Percentiles rank a stretch among this genome's conserved stretches.
Conservation (phyloP, 2,888 invertebrate genomes). For the Sphaerophoria taeniata region DNA sequence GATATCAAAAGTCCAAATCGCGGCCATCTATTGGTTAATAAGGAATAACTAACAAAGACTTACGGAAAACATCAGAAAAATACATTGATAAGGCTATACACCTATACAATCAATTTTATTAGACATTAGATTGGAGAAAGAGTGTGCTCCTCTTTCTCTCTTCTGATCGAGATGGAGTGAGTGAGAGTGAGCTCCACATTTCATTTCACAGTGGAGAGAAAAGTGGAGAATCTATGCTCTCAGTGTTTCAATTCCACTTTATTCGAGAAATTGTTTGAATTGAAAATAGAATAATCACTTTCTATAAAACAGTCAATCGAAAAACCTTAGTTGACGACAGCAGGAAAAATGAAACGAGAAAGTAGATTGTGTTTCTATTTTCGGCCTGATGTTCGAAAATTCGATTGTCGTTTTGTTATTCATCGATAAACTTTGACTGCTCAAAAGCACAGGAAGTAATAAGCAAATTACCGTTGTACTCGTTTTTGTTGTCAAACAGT, state of each 20-base stretch:
- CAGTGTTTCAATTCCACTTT: slow-evolving; percentile 54
- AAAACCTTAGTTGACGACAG: slow-evolving; percentile 47
- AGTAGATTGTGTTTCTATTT: slow-evolving; percentile 24
- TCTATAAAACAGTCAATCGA: slow-evolving; percentile 31
- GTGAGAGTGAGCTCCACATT: slow-evolving; percentile 14
- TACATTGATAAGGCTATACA: slow-evolving; percentile 10
- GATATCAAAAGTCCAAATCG: slow-evolving; percentile 74
- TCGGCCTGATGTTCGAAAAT: slow-evolving; percentile 29
- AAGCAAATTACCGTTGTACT: neutral
- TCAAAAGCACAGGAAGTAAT: neutral
- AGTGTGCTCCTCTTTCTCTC: slow-evolving; percentile 46
- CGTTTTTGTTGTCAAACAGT: no score
- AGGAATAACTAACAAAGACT: slow-evolving; percentile 59
- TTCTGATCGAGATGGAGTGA: slow-evolving; percentile 1
- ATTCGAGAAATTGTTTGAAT: slow-evolving; percentile 15
- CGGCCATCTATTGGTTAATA: slow-evolving; percentile 74
- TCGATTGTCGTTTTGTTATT: slow-evolving; percentile 18
- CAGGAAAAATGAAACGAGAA: slow-evolving; percentile 39
- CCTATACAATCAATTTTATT: slow-evolving; percentile 23
- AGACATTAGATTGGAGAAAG: slow-evolving; percentile 6
- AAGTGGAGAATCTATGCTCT: slow-evolving; percentile 24
- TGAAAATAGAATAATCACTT: slow-evolving; percentile 51
- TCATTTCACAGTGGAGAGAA: neutral
- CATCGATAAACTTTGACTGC: neutral
- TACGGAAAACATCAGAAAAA: slow-evolving; percentile 41